Base-by-base conservation (phyloP, 1,140 invertebrate genomes). In the Pemphigus obesinymphae region DNA sequence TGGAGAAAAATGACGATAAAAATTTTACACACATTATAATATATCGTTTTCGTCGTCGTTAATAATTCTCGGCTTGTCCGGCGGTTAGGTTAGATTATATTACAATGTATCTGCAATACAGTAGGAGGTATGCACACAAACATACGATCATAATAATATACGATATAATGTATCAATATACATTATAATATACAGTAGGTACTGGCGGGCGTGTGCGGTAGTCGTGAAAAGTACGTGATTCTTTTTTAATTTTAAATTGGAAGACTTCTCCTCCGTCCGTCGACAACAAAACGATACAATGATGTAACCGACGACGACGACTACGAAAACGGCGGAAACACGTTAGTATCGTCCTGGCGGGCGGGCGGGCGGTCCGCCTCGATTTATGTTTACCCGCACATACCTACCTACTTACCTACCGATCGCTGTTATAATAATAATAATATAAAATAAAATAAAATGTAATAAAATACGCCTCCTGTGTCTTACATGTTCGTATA, bases 231-330 rank as follows among this genome's bases (percentile, higher is more conserved):
- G 23, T 70, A 45, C 68, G 68, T 45, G 68, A 70, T 45, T 37
- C 23, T 70, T 70, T 70, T 68, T 70, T 70, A 45, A 70, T 70
- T 45, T 45, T 29, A 43, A 70, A 70, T 70, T 45, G 40, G n/a
- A 70, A 45, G 66, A 68, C 66, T 43, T 70, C 66, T 23, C 23
- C 7, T 7, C 50, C 50, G 23, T 7, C 2, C 53, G 23, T n/a
- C n/a, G n/a, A 66, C 20, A 34, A n/a, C n/a, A n/a, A n/a, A n/a
- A n/a, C n/a, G n/a, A n/a, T n/a, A 66, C 63, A 66, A 66, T 66
- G 63, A 66, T 66, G 63, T 66, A 66, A 70, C 66, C 15, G 23
- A 45, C 23, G 40, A n/a, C 20, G 37, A 34, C 37, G 23, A 23
- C 13, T 23, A 20, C 68, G 68, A 6, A 34, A 20, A 68, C 68